phyloP scores from a whole-genome alignment of 2,888 invertebrate species.

The Dorcus hopei region DNA sequence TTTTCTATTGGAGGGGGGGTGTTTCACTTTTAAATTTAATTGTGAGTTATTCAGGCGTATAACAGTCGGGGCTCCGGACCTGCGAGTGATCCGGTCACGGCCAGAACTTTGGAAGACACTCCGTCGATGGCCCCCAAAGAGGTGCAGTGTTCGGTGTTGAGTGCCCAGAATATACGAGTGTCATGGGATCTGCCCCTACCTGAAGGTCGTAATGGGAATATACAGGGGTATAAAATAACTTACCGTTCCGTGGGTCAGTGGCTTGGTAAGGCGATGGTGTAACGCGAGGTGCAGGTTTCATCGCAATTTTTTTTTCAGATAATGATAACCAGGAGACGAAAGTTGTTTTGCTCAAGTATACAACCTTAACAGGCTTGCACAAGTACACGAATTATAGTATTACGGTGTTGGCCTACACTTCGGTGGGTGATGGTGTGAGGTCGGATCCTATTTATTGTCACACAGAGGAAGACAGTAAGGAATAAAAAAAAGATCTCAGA shows the following conservation, averaged over 20 bases:
- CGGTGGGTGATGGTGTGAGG: slow-evolving; percentile 84
- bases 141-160: slow-evolving; percentile 75
- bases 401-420: slow-evolving; percentile 83
- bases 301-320: slow-evolving; percentile 50
- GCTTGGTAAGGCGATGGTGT: slow-evolving; percentile 61
- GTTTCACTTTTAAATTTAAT: background rate
- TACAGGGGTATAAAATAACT: slow-evolving; percentile 82
- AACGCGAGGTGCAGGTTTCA: background rate
- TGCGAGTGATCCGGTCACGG: slow-evolving; percentile 73
- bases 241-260: slow-evolving; percentile 76
- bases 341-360: slow-evolving; percentile 65
- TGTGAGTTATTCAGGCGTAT: slow-evolving; percentile 61
- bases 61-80: slow-evolving; percentile 85
- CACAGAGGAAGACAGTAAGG: slow-evolving; percentile 84
- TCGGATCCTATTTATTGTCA: slow-evolving; percentile 81
- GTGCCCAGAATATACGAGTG: slow-evolving; percentile 80
- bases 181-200: slow-evolving; percentile 81
- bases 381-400: slow-evolving; percentile 92
- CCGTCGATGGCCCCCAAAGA: slow-evolving; percentile 84
- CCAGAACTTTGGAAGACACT: slow-evolving; percentile 81
- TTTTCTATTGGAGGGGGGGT: background rate
- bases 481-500: background rate
- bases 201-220: slow-evolving; percentile 78
- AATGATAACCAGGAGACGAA: slow-evolving; percentile 76
- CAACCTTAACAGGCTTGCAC: slow-evolving; percentile 70